phyloP scores from a whole-genome alignment of 2,113 vertebrate genomes.

The Silurus glanis region DNA sequence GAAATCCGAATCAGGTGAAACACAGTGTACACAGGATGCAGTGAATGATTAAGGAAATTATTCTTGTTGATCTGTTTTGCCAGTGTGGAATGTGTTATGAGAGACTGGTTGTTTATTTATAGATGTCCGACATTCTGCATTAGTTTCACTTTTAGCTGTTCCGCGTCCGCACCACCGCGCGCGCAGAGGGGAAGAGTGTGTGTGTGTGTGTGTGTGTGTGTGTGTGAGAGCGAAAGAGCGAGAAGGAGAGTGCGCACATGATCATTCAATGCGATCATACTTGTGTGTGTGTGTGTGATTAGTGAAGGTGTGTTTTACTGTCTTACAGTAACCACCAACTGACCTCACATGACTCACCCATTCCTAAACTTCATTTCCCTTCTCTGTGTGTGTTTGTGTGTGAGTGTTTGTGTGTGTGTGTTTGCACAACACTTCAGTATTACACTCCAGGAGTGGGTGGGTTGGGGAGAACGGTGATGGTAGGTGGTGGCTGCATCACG shows the following conservation, averaged over 20 bases:
- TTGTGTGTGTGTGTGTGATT: neutral
- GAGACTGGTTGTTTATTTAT: neutral
- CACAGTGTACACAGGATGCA: neutral
- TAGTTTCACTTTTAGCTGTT: neutral
- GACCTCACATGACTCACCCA: neutral
- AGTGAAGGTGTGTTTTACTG: neutral
- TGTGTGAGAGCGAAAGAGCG: neutral
- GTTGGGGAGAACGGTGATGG: neutral
- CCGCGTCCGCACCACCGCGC: neutral
- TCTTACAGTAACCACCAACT: neutral
- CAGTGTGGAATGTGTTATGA: too few relatives aligned
- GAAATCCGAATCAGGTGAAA: neutral
- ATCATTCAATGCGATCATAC: neutral
- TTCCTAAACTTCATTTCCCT: neutral
- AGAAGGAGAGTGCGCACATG: neutral
- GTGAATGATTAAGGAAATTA: neutral
- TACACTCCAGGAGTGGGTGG: neutral
- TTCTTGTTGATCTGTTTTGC: neutral
- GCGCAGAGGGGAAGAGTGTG: conserved; percentile 14
- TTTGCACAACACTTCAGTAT: neutral
- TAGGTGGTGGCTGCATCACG: neutral
- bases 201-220: neutral
- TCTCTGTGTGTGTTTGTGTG: neutral
- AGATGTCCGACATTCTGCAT: neutral
- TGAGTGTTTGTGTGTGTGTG: neutral